phyloP scores from a whole-genome alignment of 1,140 invertebrate genomes.

The Sinella curviseta region DNA sequence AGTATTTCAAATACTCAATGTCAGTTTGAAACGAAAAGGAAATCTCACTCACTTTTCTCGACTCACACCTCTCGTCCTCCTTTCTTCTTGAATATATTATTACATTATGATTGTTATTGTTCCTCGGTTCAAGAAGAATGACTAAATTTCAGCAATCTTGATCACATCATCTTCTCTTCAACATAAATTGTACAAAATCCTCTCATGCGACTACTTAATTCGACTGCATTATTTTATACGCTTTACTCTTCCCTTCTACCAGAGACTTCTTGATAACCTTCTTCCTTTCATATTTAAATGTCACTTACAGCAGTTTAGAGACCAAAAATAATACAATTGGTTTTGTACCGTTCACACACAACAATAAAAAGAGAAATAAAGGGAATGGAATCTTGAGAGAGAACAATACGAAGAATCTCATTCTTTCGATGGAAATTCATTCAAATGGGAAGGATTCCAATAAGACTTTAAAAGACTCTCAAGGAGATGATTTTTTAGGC shows the following conservation, averaged over 20 bases:
- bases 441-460: not conserved
- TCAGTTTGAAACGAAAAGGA: not conserved
- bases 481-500: not conserved
- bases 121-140: not conserved
- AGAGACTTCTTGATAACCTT: constrained; percentile 18
- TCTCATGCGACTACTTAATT: too few relatives aligned
- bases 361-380: too few relatives aligned
- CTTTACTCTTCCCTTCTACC: too few relatives aligned
- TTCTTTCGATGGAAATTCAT: not conserved
- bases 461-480: not conserved
- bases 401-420: not conserved
- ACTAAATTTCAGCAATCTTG: constrained; percentile 11
- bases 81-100: too few relatives aligned
- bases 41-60: constrained; percentile 1
- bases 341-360: not conserved
- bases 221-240: too few relatives aligned
- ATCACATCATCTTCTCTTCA: not conserved
- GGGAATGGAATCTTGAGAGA: not conserved
- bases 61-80: too few relatives aligned
- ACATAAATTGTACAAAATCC: too few relatives aligned
- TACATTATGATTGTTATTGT: constrained; percentile 1
- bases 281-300: constrained; percentile 11
- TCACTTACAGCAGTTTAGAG: not conserved
- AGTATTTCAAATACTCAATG: too few relatives aligned
- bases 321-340: not conserved